Percentiles rank a stretch among this genome's conserved stretches.
Conservation (phyloP, 1,140 invertebrate species). For the Drosophila kanapiae region DNA sequence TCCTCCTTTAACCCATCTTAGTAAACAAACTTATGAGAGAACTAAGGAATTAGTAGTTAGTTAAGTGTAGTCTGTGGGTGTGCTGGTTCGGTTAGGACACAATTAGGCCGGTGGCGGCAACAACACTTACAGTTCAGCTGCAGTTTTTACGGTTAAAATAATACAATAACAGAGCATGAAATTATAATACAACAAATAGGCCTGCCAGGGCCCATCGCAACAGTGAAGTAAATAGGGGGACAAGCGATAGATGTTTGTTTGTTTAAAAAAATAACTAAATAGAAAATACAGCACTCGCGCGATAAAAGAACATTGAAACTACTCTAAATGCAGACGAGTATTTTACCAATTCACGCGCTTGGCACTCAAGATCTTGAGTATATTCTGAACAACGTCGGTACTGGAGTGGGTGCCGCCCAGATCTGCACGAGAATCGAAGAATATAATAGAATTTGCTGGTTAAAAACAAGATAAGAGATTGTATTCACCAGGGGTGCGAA, state of each 20-base stretch:
- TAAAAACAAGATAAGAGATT: background rate
- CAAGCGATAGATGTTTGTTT: constrained; percentile 60
- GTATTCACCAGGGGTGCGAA: constrained; percentile 90
- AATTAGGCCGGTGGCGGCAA: constrained; percentile 25
- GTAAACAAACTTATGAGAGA: background rate
- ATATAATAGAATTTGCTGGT: background rate
- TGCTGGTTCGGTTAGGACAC: constrained; percentile 39
- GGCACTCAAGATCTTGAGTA: constrained; percentile 88
- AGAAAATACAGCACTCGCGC: constrained; percentile 58
- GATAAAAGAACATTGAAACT: constrained; percentile 36
- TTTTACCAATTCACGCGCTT: constrained; percentile 85
- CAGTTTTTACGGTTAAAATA: constrained; percentile 62
- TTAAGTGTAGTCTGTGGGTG: constrained; percentile 37
- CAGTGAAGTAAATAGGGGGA: constrained; percentile 55
- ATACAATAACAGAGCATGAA: constrained; percentile 71
- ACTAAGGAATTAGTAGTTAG: constrained; percentile 27
- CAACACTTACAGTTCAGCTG: constrained; percentile 74
- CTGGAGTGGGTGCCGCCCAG: constrained; percentile 89
- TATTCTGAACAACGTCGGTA: constrained; percentile 89
- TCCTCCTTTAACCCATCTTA: background rate
- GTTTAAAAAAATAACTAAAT: constrained; percentile 49
- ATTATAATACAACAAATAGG: constrained; percentile 52
- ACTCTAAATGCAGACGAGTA: constrained; percentile 44
- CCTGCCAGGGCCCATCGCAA: constrained; percentile 25
- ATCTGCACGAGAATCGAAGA: constrained; percentile 85